Percentiles rank a stretch among this genome's conserved stretches.
phyloP scores from a whole-genome alignment of 2,797 vertebrate genomes.

The Myripristis jacobus region DNA sequence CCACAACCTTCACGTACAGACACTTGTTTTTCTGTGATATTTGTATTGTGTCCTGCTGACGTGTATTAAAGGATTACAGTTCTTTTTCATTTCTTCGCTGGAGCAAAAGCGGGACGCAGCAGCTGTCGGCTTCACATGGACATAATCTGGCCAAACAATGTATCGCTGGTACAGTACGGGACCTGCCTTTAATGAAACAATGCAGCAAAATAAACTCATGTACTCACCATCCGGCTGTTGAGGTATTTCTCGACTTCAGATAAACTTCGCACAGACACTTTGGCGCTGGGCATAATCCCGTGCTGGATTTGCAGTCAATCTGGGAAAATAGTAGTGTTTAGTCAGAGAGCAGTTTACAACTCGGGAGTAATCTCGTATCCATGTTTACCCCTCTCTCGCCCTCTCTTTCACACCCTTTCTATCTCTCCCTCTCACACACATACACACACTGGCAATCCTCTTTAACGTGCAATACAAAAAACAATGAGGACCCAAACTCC shows the following conservation, averaged over 20 bases:
- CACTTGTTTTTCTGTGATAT: too few relatives aligned
- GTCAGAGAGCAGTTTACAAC: slow-evolving; percentile 28
- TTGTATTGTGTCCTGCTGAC: too few relatives aligned
- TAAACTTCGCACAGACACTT: slow-evolving; percentile 79
- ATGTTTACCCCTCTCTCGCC: slow-evolving; percentile 43
- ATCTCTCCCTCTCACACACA: neutral
- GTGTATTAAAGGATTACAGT: too few relatives aligned
- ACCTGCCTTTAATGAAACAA: slow-evolving; percentile 14
- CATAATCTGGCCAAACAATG: slow-evolving; percentile 43
- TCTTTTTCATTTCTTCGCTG: neutral
- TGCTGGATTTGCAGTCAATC: neutral
- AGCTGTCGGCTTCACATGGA: slow-evolving; percentile 55
- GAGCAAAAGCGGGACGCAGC: slow-evolving; percentile 6
- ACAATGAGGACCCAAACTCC: slow-evolving; percentile 62
- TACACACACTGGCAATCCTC: slow-evolving; percentile 21
- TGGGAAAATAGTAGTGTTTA: slow-evolving; percentile 17
- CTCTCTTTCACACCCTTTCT: neutral
- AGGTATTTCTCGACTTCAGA: slow-evolving; percentile 79
- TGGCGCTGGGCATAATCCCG: slow-evolving; percentile 77
- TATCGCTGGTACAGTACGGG: slow-evolving; percentile 36
- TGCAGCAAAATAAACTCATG: slow-evolving; percentile 9
- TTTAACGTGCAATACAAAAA: slow-evolving; percentile 42
- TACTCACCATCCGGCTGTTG: slow-evolving; percentile 78
- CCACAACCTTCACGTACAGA: too few relatives aligned
- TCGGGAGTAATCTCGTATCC: slow-evolving; percentile 34